Evolutionary conservation across 2,113 vertebrate genomes (phyloP), one percentile per base, ranked within the genome.

Genomic region (Eurystomus gularis): DNA sequence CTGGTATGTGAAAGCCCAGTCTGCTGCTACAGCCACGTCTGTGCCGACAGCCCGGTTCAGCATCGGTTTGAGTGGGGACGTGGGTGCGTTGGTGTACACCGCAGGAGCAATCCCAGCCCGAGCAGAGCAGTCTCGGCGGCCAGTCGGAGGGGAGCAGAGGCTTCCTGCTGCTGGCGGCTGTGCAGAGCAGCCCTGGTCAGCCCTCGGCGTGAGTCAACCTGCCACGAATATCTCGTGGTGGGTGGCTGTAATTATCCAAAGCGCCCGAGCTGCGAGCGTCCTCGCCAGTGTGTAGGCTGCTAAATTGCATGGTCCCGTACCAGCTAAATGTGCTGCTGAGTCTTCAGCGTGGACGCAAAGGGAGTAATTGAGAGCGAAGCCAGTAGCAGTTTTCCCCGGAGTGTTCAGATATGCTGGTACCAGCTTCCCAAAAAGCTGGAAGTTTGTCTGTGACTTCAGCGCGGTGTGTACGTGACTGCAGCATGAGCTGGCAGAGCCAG

Each of bases 11-110:
- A 4, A 42, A 35, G n/a, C 48, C 33, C 60, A 5, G 26, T 10
- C 12, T 6, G 0, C 3, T 11, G 46, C 51, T 19, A 20, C 26
- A 1, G 24, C 12, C 12, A 0, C 9, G 1, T 4, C 40, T 2
- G 49, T 25, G 75, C 89, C 33, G 82, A 7, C 60, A 68, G 76
- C 78, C 76, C 26, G 29, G 19, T 10, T 23, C 85, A 29, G 73
- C 92, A 21, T 1, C 62, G 3, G 42, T 6, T 29, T 44, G n/a
- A 15, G 76, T 9, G 61, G 2, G 42, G 91, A 8, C 57, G 1
- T 0, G 83, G 55, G 69, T 13, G 70, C 11, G 26, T 39, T 18
- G 15, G 31, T 1, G 61, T 54, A 14, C 0, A 3, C 35, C 68
- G 37, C 20, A 5, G 5, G 48, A 55, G 92, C 72, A 25, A 3